These are phyloP conservation scores for Passer montanus DNA, from an alignment of 2,113 vertebrate species.

Conservation along the genomic window DNA sequence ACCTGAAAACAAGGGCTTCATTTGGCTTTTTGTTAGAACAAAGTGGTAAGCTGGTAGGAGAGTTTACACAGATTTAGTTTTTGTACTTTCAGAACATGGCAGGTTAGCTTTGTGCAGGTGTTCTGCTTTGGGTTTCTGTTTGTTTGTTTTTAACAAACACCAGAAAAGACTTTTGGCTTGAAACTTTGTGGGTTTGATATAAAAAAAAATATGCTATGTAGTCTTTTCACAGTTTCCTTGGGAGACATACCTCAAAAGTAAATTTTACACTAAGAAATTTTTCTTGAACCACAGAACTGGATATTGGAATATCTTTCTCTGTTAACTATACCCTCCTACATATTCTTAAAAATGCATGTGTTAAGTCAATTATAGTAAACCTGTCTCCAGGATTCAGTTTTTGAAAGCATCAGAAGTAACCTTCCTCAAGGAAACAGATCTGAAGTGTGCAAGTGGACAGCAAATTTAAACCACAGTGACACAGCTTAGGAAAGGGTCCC, in stretches of 20 bases:
- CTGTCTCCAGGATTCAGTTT: neutral
- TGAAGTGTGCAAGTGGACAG: accelerated
- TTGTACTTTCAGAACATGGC: neutral
- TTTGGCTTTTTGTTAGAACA: neutral
- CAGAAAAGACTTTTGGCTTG: neutral
- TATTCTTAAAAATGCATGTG: neutral
- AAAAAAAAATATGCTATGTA: neutral
- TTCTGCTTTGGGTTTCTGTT: neutral
- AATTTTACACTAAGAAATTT: neutral
- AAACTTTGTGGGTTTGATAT: neutral
- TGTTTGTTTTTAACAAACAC: neutral
- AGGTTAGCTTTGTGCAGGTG: neutral
- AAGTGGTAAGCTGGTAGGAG: neutral
- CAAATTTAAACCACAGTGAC: neutral
- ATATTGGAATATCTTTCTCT: neutral
- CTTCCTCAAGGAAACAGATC: neutral
- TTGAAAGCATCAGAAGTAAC: neutral
- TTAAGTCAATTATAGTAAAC: neutral
- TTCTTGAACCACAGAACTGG: neutral
- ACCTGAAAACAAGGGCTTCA: neutral
- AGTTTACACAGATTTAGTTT: neutral
- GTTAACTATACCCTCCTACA: neutral
- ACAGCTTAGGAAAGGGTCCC: neutral
- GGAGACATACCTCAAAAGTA: neutral
- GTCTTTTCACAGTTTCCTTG: neutral